Base-by-base conservation (phyloP, 1,140 invertebrate species). In the Heliconius eleuchia region DNA sequence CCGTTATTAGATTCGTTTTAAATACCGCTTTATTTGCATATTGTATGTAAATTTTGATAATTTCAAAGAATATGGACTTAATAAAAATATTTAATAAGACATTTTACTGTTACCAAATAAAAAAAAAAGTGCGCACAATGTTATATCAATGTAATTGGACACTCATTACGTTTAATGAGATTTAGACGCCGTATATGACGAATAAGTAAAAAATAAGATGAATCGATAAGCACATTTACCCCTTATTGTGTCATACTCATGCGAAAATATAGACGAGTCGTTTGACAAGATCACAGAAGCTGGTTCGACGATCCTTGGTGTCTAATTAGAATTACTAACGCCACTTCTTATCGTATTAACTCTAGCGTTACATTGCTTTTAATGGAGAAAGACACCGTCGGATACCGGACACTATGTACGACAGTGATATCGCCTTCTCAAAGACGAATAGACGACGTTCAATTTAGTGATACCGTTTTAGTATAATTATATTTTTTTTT, bases 381-480 rank as follows among this genome's bases (percentile, higher is more conserved):
- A 77, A 82, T 82, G 60, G 34, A 76, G 77, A 79, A 83, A 84
- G 84, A 79, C 80, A 66, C 80, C 79, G 76, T 42, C 77, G 79
- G 80, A 77, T 83, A 86, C 82, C 83, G 82, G 82, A 86, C 82
- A 85, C 81, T 80, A 80, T 80, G 85, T 86, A 76, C 84, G 88
- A 87, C 87, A 90, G 83, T 83, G 82, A 87, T 86, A 87, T 86
- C 86, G 79, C 83, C 83, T 82, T 81, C 85, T 86, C 84, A 84
- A 80, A 84, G 75, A 84, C 42, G 42, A 46, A 46, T 13, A 6
- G 42, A 46, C 42, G 42, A 46, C 79, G 85, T 85, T 82, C 87
- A 87, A 88, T 93, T 89, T 87, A 82, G 83, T 90, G 88, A 89
- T 92, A 90, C 89, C 89, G 91, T 93, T 92, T 86, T 88, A 84